Base-by-base conservation (phyloP, 2,888 invertebrate genomes). In the Timema cristinae region DNA sequence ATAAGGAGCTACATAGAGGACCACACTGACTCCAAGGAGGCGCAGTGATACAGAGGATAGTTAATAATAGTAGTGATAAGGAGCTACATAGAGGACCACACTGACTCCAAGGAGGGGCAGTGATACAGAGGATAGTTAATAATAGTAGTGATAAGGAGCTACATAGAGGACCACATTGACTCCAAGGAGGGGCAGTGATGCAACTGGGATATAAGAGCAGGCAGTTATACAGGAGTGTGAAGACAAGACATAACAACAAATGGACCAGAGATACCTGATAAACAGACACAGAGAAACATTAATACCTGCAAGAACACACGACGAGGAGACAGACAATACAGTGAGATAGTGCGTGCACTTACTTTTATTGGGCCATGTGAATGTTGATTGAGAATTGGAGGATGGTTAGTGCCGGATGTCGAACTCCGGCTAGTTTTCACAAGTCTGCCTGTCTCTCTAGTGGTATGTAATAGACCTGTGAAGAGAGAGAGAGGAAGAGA, bases 291-390 rank as follows among this genome's bases (percentile, higher is more conserved):
- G 13, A 69, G 67, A 50, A n/a, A 50, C n/a, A 50, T 13, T 11
- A 50, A 49, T 10, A 49, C n/a, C 66, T 10, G n/a, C 10, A 10
- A 49, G 7, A 4, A 50, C 50, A 67, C 16, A 9, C n/a, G 16
- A 49, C n/a, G 47, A n/a, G 10, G 48, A 32, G 13, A 49, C 16
- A 9, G 16, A 50, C 48, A 50, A 50, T n/a, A 67, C 50, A 13
- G 49, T 7, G n/a, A 13, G 16, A 67, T 9, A 10, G 8, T 32
- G 15, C 15, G 5, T 13, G 50, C 59, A 71, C 71, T 51, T 71
- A 71, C 71, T 71, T 71, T 71, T 71, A 48, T 68, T 67, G 50
- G 71, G 71, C 71, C 71, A 67, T 50, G 71, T 71, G 71, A 71
- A 71, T 61, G 66, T 61, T 50, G 68, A 47, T n/a, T 66, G 32